phyloP scores from a whole-genome alignment of 2,113 vertebrate species.

The Cyrtonyx montezumae region DNA sequence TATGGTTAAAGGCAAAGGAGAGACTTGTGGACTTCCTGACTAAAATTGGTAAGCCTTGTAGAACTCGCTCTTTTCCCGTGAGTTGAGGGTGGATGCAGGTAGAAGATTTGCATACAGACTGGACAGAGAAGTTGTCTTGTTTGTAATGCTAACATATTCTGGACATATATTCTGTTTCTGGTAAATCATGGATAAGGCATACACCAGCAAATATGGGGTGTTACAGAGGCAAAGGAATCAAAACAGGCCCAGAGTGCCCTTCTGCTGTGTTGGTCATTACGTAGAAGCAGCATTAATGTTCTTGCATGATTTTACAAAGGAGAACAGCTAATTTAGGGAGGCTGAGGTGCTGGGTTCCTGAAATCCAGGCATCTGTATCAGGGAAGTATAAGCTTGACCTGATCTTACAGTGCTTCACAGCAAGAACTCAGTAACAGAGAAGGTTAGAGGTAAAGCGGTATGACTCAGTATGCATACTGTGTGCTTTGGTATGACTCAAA shows the following conservation, averaged over 20 bases:
- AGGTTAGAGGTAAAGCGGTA: not conserved
- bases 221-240: not conserved
- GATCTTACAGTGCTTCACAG: not conserved
- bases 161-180: not conserved
- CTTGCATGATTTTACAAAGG: not conserved
- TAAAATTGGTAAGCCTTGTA: not conserved
- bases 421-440: not conserved
- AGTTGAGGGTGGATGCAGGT: not conserved
- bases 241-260: not conserved
- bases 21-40: not conserved
- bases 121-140: not conserved
- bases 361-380: not conserved
- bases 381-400: not conserved
- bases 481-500: not conserved
- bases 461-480: not conserved
- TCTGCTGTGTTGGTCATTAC: not conserved
- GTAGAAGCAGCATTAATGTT: not conserved
- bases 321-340: not conserved
- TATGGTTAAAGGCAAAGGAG: not conserved
- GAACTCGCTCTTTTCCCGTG: not conserved
- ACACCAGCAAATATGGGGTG: accelerated
- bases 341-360: not conserved
- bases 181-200: accelerated
- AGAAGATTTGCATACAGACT: accelerated
- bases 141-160: not conserved